These are phyloP conservation scores for Drosophila littoralis DNA, from an alignment of 1,140 invertebrate species.

Conservation along the genomic window DNA sequence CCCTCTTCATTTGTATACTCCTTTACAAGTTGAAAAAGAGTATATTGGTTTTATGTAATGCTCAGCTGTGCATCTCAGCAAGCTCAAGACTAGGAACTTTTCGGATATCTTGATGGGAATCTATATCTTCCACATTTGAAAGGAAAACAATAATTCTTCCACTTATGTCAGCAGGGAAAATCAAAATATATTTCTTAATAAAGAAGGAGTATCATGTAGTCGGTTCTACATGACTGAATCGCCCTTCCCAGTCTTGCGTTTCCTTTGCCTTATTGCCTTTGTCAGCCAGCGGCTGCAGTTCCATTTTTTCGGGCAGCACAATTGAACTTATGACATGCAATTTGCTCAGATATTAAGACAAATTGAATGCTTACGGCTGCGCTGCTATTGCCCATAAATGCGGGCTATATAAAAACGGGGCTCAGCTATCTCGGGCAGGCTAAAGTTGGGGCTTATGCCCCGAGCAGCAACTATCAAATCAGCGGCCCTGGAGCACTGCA, in stretches of 20 bases:
- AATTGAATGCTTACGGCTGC: conserved; percentile 55
- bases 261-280: background rate
- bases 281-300: conserved; percentile 16
- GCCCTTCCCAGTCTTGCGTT: background rate
- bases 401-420: conserved; percentile 17
- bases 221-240: background rate
- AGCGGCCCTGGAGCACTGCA: background rate
- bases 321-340: conserved; percentile 66
- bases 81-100: too few relatives aligned
- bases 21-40: background rate
- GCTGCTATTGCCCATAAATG: conserved; percentile 35
- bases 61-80: too few relatives aligned
- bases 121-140: too few relatives aligned
- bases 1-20: background rate
- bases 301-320: conserved; percentile 30
- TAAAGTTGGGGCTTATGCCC: too few relatives aligned
- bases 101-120: too few relatives aligned
- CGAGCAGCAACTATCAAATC: background rate
- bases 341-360: conserved; percentile 59
- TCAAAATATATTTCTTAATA: too few relatives aligned
- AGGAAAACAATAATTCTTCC: too few relatives aligned
- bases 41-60: too few relatives aligned
- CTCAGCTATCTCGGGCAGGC: too few relatives aligned
- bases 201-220: background rate
- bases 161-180: too few relatives aligned